A percentile compares a stretch with the other conserved stretches of the same genome.
phyloP scores from a whole-genome alignment of 2,797 vertebrate species.

The Coendou prehensilis region DNA sequence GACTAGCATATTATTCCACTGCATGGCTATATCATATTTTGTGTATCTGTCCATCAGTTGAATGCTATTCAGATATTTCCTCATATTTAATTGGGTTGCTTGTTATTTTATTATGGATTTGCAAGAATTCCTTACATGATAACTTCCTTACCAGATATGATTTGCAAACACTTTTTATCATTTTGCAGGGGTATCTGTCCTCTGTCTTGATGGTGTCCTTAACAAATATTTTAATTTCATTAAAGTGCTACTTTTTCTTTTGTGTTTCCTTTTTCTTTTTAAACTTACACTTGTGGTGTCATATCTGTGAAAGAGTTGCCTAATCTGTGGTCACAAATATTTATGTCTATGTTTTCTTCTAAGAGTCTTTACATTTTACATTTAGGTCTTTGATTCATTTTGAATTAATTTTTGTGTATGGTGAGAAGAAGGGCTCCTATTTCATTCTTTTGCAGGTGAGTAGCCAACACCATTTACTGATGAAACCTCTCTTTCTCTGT shows the following conservation, averaged over 20 bases:
- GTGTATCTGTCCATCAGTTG: background rate
- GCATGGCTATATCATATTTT: background rate
- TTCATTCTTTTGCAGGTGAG: background rate
- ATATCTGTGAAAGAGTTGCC: background rate
- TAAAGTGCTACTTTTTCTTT: background rate
- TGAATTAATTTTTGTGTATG: background rate
- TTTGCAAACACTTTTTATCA: background rate
- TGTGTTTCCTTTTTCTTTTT: background rate
- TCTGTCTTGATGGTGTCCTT: background rate
- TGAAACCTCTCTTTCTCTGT: background rate
- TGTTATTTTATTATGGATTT: background rate
- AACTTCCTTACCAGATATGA: background rate
- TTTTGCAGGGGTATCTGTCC: background rate
- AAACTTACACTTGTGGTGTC: background rate
- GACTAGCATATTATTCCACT: background rate
- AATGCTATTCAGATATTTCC: background rate
- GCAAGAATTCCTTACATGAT: background rate
- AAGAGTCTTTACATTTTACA: background rate
- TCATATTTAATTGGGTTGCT: background rate
- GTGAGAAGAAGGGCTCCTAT: background rate
- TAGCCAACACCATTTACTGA: background rate
- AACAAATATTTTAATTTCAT: background rate
- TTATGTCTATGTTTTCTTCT: background rate
- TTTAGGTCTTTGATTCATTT: background rate
- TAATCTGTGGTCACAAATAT: background rate